Percentiles rank a stretch among this genome's conserved stretches.
phyloP scores from a whole-genome alignment of 2,113 vertebrate genomes.

The Mormyrus lacerda region DNA sequence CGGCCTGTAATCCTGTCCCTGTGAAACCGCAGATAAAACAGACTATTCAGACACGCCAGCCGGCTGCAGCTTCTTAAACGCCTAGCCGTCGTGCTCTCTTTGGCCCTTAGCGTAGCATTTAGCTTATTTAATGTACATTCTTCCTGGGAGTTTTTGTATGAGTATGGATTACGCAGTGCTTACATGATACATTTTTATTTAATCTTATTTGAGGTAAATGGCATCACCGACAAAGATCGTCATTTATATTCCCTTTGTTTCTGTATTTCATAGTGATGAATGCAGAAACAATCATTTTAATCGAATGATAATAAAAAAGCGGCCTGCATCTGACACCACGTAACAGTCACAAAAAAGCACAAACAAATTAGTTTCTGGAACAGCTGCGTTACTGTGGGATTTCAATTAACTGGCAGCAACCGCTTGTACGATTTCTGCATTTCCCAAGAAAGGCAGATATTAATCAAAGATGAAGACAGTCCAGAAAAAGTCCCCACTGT shows the following conservation, averaged over 20 bases:
- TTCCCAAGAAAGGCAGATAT: neutral
- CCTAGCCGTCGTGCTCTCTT: neutral
- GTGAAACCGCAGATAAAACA: constrained; percentile 10
- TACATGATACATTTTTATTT: neutral
- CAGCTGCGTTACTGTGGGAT: neutral
- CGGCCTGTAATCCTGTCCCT: constrained; percentile 18
- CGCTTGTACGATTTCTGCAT: neutral
- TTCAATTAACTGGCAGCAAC: neutral
- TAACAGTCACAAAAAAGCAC: neutral
- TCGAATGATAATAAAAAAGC: neutral
- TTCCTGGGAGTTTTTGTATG: constrained; percentile 14
- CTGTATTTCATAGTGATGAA: neutral
- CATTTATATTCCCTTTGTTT: neutral
- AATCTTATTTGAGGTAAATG: neutral
- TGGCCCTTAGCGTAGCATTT: neutral
- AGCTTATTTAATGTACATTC: neutral
- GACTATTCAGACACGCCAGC: neutral
- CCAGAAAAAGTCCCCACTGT: neutral
- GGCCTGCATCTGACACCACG: neutral
- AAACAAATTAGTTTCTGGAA: neutral
- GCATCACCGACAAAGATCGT: neutral
- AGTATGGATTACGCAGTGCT: neutral
- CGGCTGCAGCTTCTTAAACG: neutral
- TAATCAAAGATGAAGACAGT: neutral
- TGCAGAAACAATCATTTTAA: neutral